Percentiles rank a stretch among this genome's conserved stretches.
Conservation (phyloP, 2,888 invertebrate species). For the Emmelina monodactyla region DNA sequence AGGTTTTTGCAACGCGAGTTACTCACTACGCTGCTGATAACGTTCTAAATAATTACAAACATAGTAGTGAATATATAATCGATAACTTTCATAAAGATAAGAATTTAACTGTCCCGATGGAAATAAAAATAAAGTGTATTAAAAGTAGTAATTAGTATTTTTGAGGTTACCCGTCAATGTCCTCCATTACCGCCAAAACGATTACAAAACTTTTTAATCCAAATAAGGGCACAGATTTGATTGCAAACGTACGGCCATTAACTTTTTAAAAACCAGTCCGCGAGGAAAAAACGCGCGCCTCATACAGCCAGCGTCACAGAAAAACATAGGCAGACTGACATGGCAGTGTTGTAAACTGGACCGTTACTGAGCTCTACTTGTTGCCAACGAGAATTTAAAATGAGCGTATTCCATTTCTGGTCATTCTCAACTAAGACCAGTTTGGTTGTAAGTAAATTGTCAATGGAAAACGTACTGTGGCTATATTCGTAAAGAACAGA, state of each 20-base stretch:
- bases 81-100: no score
- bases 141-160: slow-evolving; percentile 7
- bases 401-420: background rate
- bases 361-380: background rate
- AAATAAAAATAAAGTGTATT: no score
- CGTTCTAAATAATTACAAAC: no score
- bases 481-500: background rate
- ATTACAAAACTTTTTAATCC: slow-evolving; percentile 18
- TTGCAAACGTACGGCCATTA: slow-evolving; percentile 17
- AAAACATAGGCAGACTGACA: slow-evolving; percentile 41
- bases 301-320: slow-evolving; percentile 40
- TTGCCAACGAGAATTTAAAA: background rate
- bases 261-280: slow-evolving; percentile 33
- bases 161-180: slow-evolving; percentile 19
- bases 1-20: no score
- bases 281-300: slow-evolving; percentile 19
- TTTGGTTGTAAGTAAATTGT: background rate
- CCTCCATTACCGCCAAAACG: slow-evolving; percentile 30
- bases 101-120: no score
- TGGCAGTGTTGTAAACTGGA: slow-evolving; percentile 15
- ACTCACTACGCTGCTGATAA: no score
- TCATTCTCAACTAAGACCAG: background rate
- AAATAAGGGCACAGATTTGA: slow-evolving; percentile 20
- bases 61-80: no score
- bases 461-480: background rate